phyloP scores from a whole-genome alignment of 2,113 vertebrate genomes.

The Leptobrachium leishanense region DNA sequence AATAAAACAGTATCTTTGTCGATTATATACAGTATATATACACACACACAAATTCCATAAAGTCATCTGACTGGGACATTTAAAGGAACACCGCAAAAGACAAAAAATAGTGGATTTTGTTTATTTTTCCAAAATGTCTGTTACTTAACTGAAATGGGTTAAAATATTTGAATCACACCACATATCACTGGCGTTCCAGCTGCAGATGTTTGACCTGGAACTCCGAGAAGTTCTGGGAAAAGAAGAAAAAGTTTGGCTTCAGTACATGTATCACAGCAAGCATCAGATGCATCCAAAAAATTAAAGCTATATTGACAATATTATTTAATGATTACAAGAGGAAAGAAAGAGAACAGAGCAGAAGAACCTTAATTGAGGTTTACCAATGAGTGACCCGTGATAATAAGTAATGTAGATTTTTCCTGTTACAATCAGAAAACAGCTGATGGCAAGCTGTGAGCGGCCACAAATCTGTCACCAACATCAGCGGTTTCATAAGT shows the following conservation, averaged over 20 bases:
- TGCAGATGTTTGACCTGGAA: background rate
- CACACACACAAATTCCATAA: too few relatives aligned
- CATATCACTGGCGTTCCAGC: conserved; percentile 1
- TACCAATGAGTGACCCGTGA: background rate
- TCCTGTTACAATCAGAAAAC: background rate
- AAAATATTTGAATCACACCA: background rate
- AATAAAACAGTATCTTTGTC: too few relatives aligned
- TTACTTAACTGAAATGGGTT: background rate
- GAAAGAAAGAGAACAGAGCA: background rate
- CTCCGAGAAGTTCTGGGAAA: background rate
- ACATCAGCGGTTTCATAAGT: too few relatives aligned
- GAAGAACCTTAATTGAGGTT: background rate
- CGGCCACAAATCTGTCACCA: too few relatives aligned
- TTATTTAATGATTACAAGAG: background rate
- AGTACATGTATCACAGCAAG: background rate
- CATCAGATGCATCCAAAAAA: background rate
- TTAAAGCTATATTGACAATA: background rate
- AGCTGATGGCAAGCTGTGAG: too few relatives aligned
- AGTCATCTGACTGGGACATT: too few relatives aligned
- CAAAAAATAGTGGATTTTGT: too few relatives aligned
- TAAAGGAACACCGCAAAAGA: too few relatives aligned
- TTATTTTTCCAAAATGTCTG: too few relatives aligned
- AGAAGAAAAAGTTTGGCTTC: background rate
- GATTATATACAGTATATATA: too few relatives aligned
- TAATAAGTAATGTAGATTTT: background rate